Evolutionary conservation across 2,888 invertebrate species (phyloP).

Genomic region (Leptinotarsa haldemani): DNA sequence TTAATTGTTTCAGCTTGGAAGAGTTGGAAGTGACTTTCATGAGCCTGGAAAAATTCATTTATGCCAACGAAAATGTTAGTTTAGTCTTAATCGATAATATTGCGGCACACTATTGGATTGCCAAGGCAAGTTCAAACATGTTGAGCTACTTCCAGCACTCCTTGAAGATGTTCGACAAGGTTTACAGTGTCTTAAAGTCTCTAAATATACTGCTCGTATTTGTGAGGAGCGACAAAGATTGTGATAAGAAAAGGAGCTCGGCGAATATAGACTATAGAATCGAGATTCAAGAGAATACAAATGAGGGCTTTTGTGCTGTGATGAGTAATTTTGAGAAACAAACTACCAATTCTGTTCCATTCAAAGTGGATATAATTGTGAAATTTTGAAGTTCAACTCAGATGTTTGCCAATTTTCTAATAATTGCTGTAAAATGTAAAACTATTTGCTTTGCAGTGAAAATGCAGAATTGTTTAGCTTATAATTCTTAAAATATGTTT

Average conservation of each 20-base stretch:
- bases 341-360: slow-evolving; percentile 34
- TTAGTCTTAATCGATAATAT: slow-evolving; percentile 55
- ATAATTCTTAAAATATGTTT: no score
- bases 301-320: slow-evolving; percentile 30
- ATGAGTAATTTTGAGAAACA: slow-evolving; percentile 47
- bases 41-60: slow-evolving; percentile 52
- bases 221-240: slow-evolving; percentile 45
- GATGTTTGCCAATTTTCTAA: no score
- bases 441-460: no score
- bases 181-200: slow-evolving; percentile 49
- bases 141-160: slow-evolving; percentile 52
- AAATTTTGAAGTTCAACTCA: slow-evolving; percentile 23
- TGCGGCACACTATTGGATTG: slow-evolving; percentile 54
- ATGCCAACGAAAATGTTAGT: slow-evolving; percentile 48
- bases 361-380: slow-evolving; percentile 40
- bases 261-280: slow-evolving; percentile 49
- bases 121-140: slow-evolving; percentile 41
- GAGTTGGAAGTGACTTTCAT: slow-evolving; percentile 53
- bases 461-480: no score
- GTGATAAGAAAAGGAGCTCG: slow-evolving; percentile 39
- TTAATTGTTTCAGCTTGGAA: slow-evolving; percentile 53
- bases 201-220: slow-evolving; percentile 53
- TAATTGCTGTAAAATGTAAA: no score
- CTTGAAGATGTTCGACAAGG: slow-evolving; percentile 44
- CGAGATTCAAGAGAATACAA: slow-evolving; percentile 36